Evolutionary conservation across 35 echinoderm and acorn worm genomes (phyloP).

Genomic region (Amphiura filiformis): DNA sequence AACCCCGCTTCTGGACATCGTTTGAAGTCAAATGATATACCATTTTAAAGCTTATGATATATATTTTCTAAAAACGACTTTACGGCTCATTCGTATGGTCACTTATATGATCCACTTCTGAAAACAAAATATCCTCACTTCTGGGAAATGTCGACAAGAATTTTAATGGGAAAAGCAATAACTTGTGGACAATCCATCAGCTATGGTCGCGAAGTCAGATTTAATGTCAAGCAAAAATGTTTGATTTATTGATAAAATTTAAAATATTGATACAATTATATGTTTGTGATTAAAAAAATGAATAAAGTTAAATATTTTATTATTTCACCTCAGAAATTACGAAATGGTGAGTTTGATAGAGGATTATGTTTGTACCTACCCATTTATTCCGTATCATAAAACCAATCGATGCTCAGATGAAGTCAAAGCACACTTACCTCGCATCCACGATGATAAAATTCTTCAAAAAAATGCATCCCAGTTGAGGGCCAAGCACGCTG

Average conservation of each 20-base stretch:
- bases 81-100: too few relatives aligned
- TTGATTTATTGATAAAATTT: not conserved
- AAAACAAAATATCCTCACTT: too few relatives aligned
- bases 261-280: not conserved
- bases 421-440: constrained; percentile 12
- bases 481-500: constrained; percentile 28
- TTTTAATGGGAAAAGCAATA: not conserved
- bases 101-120: too few relatives aligned
- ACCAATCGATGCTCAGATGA: constrained; percentile 56
- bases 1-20: too few relatives aligned
- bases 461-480: constrained; percentile 34
- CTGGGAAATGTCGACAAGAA: too few relatives aligned
- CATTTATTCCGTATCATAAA: constrained; percentile 30
- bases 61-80: too few relatives aligned
- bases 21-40: too few relatives aligned
- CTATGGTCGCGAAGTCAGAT: not conserved
- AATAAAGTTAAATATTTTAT: not conserved
- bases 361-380: constrained; percentile 52
- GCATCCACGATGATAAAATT: constrained; percentile 31
- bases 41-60: too few relatives aligned
- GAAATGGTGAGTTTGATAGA: constrained; percentile 51
- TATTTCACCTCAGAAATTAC: constrained; percentile 35
- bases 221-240: too few relatives aligned
- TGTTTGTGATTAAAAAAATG: not conserved
- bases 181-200: not conserved